These are phyloP conservation scores for Nilaparvata lugens DNA, from an alignment of 1,140 invertebrate genomes.

Conservation along the genomic window DNA sequence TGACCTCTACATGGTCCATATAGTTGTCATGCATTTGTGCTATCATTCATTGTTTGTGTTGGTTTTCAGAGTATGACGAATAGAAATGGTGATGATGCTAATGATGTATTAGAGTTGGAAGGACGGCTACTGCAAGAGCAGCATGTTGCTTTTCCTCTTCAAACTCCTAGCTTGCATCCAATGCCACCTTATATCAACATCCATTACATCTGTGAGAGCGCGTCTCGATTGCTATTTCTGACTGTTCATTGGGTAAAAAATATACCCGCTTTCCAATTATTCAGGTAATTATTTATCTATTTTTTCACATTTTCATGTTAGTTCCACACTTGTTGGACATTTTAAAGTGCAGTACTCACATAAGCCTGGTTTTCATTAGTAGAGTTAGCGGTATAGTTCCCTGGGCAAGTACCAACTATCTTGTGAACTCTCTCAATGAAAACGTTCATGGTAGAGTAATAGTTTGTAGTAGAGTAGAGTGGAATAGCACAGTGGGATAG, in stretches of 20 bases:
- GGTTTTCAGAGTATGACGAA: conserved; percentile 40
- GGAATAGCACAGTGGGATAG: no score
- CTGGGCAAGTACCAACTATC: no score
- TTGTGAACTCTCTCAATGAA: no score
- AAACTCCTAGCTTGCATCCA: conserved; percentile 57
- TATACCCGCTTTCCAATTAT: conserved; percentile 69
- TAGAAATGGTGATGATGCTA: conserved; percentile 39
- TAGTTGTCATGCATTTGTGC: no score
- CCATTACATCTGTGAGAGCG: conserved; percentile 87
- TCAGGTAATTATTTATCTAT: conserved; percentile 46
- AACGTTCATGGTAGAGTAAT: no score
- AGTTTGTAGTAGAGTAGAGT: no score
- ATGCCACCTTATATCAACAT: conserved; percentile 74
- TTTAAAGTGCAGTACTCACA: no score
- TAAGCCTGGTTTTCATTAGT: no score
- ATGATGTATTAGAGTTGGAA: conserved; percentile 28
- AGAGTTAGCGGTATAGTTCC: no score
- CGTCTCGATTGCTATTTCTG: conserved; percentile 76
- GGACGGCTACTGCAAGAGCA: conserved; percentile 57
- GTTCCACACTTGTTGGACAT: no score
- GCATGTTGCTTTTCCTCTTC: conserved; percentile 66
- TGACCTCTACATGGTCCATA: no score
- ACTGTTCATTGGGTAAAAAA: conserved; percentile 83
- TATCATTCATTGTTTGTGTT: no score
- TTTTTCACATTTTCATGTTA: background rate